Evolutionary conservation across 2,888 invertebrate genomes (phyloP).

Genomic region (Cerceris ruficornis): DNA sequence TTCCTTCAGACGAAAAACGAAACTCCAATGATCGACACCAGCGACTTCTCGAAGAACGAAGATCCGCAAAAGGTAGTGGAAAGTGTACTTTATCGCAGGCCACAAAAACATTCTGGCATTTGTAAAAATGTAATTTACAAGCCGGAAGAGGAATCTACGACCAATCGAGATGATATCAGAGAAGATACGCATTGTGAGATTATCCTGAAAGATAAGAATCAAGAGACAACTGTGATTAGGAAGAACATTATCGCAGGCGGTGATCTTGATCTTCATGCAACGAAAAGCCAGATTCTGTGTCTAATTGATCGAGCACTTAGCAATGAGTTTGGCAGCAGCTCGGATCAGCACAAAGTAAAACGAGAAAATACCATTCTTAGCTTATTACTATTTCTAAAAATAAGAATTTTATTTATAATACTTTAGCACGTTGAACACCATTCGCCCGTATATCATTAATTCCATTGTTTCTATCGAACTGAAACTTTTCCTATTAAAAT

Average conservation of each 20-base stretch:
- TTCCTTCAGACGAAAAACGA: background rate
- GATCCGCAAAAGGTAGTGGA: slow-evolving; percentile 29
- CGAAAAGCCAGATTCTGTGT: slow-evolving; percentile 82
- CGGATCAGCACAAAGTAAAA: slow-evolving; percentile 54
- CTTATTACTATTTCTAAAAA: too few species aligned
- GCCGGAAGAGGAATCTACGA: slow-evolving; percentile 3
- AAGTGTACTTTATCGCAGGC: background rate
- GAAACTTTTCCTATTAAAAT: too few species aligned
- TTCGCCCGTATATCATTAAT: too few species aligned
- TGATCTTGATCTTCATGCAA: slow-evolving; percentile 80
- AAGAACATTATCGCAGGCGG: slow-evolving; percentile 62
- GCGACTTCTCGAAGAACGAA: slow-evolving; percentile 11
- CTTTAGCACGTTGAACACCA: too few species aligned
- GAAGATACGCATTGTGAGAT: slow-evolving; percentile 19
- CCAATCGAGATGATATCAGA: slow-evolving; percentile 14
- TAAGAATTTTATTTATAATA: too few species aligned
- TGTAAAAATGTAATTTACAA: slow-evolving; percentile 1
- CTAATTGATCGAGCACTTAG: slow-evolving; percentile 82
- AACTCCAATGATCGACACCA: background rate
- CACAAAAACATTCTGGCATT: background rate
- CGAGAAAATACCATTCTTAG: background rate
- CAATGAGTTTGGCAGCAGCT: slow-evolving; percentile 79
- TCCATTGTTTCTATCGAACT: too few species aligned
- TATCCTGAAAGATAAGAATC: slow-evolving; percentile 22
- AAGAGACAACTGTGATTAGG: slow-evolving; percentile 1